phyloP scores from a whole-genome alignment of 2,797 vertebrate genomes.

The Remorina albescens region DNA sequence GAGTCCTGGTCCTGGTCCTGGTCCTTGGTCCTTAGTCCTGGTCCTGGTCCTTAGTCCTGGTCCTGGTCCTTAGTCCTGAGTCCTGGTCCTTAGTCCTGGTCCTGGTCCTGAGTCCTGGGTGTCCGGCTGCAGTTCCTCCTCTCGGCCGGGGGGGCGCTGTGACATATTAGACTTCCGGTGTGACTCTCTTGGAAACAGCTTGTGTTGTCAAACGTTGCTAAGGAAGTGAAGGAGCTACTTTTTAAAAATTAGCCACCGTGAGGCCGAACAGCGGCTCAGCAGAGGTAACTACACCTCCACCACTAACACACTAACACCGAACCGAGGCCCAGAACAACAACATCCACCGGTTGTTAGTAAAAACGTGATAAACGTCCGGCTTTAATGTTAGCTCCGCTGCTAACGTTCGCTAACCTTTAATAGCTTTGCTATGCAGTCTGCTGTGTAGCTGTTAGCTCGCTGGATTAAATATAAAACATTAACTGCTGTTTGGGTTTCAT shows the following conservation, averaged over 20 bases:
- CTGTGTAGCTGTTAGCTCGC: not conserved
- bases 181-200: slow-evolving; percentile 64
- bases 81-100: no score
- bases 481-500: not conserved
- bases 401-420: slow-evolving; percentile 26
- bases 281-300: slow-evolving; percentile 44
- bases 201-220: slow-evolving; percentile 83
- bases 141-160: slow-evolving; percentile 53
- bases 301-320: no score
- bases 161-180: not conserved
- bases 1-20: no score
- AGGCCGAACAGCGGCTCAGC: not conserved
- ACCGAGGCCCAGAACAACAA: no score
- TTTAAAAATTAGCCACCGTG: slow-evolving; percentile 12
- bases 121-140: slow-evolving; percentile 9
- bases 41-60: no score
- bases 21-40: no score
- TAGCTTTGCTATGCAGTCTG: slow-evolving; percentile 14
- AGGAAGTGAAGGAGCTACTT: slow-evolving; percentile 66
- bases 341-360: rapidly evolving
- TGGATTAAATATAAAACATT: no score
- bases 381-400: slow-evolving; percentile 30
- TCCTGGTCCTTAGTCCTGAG: no score
- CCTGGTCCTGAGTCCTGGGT: no score
- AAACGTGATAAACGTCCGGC: not conserved